Percentiles rank a stretch among this genome's conserved stretches.
Conservation (phyloP, 1,140 invertebrate species). For the Anastrepha obliqua region DNA sequence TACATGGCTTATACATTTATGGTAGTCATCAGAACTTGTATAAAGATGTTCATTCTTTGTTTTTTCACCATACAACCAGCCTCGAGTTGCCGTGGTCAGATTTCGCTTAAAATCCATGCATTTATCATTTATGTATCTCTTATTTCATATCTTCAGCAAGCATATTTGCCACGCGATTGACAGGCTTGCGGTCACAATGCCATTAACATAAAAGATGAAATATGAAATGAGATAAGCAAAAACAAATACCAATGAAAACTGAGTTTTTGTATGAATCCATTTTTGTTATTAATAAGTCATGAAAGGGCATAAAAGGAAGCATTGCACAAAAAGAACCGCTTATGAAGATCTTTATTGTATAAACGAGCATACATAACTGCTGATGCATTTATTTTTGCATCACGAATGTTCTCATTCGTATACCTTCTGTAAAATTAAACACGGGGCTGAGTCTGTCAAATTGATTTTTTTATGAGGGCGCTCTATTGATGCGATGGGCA, state of each 20-base stretch:
- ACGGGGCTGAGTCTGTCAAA: no score
- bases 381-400: no score
- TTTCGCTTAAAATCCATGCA: slow-evolving; percentile 34
- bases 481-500: no score
- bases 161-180: slow-evolving; percentile 39
- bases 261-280: not conserved
- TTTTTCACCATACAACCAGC: not conserved
- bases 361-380: no score
- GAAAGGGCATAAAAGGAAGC: no score
- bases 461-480: no score
- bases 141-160: not conserved
- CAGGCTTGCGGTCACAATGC: not conserved
- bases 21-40: not conserved
- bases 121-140: not conserved
- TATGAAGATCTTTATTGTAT: no score
- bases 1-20: not conserved
- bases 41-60: not conserved
- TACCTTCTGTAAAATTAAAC: no score
- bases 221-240: not conserved
- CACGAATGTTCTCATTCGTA: no score
- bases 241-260: not conserved
- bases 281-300: slow-evolving; percentile 8
- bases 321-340: no score
- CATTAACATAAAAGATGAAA: not conserved
- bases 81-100: not conserved